phyloP scores from a whole-genome alignment of 2,888 invertebrate genomes.

The Allygus modestus region DNA sequence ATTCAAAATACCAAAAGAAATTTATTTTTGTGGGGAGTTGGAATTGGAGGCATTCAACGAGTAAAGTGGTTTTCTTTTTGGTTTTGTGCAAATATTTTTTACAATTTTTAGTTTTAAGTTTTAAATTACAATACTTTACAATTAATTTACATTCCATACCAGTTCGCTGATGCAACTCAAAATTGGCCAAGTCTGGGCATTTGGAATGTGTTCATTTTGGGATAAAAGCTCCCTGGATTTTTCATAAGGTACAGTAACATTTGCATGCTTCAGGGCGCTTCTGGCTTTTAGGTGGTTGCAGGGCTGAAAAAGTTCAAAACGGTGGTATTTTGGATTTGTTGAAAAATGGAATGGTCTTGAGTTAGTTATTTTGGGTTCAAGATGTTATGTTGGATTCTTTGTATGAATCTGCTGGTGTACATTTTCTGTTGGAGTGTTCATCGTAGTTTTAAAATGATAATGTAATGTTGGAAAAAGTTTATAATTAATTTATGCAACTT shows the following conservation, averaged over 20 bases:
- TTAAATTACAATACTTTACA: conserved; percentile 21
- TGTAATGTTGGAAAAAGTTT: too few species aligned
- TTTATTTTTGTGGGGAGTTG: too few species aligned
- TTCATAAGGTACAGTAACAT: neutral
- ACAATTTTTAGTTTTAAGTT: neutral
- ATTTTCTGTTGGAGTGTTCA: too few species aligned
- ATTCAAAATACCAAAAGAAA: too few species aligned
- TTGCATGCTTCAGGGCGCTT: conserved; percentile 10
- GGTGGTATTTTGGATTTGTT: conserved; percentile 18
- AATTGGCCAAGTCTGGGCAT: conserved; percentile 10
- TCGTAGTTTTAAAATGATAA: too few species aligned
- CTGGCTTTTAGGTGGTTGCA: conserved; percentile 11
- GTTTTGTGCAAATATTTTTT: neutral
- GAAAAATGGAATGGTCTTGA: neutral
- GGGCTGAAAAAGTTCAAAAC: neutral
- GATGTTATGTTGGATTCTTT: neutral
- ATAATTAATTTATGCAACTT: too few species aligned
- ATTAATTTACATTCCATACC: conserved; percentile 34
- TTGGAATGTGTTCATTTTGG: conserved; percentile 17
- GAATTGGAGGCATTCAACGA: too few species aligned
- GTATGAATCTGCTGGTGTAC: too few species aligned
- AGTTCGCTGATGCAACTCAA: neutral
- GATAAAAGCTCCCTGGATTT: conserved; percentile 2
- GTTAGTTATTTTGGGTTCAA: neutral
- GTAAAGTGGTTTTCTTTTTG: too few species aligned